phyloP scores from a whole-genome alignment of 2,797 vertebrate genomes.

The Schizopygopsis malacanthus region DNA sequence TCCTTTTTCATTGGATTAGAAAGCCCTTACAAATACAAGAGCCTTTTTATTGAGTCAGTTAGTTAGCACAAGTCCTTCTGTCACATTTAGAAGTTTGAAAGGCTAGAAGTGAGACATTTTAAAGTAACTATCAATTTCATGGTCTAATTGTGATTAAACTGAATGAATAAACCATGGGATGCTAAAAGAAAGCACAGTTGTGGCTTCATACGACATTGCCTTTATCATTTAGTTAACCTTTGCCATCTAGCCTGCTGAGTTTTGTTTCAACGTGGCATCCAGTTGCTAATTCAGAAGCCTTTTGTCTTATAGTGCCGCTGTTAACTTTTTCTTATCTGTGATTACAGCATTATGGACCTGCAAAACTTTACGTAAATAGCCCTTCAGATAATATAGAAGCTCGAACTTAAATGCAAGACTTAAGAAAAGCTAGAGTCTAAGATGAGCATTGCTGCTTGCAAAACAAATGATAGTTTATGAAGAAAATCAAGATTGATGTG shows the following conservation, averaged over 20 bases:
- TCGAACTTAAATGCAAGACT: not conserved
- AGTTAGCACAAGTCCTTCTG: not conserved
- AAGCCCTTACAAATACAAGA: slow-evolving; percentile 6
- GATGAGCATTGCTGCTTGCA: not conserved
- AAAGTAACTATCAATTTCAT: slow-evolving; percentile 44
- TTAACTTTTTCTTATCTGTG: not conserved
- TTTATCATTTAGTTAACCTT: slow-evolving; percentile 16
- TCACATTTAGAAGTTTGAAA: slow-evolving; percentile 12
- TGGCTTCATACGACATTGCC: not conserved
- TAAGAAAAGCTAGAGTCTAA: not conserved
- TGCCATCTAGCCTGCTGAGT: not conserved
- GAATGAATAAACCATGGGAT: not conserved
- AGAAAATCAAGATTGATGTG: slow-evolving; percentile 17
- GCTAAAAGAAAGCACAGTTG: slow-evolving; percentile 19
- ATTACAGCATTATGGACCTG: not conserved
- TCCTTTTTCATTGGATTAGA: not conserved
- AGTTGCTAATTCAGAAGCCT: not conserved
- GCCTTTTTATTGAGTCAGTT: slow-evolving; percentile 25
- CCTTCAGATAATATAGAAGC: slow-evolving; percentile 36
- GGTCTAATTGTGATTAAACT: slow-evolving; percentile 4
- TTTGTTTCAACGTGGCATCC: not conserved
- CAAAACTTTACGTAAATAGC: slow-evolving; percentile 27
- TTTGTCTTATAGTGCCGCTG: not conserved
- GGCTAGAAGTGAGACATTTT: slow-evolving; percentile 5
- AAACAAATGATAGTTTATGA: slow-evolving; percentile 26